Conservation (phyloP, 2,888 invertebrate species). For the Plagiodera versicolora region DNA sequence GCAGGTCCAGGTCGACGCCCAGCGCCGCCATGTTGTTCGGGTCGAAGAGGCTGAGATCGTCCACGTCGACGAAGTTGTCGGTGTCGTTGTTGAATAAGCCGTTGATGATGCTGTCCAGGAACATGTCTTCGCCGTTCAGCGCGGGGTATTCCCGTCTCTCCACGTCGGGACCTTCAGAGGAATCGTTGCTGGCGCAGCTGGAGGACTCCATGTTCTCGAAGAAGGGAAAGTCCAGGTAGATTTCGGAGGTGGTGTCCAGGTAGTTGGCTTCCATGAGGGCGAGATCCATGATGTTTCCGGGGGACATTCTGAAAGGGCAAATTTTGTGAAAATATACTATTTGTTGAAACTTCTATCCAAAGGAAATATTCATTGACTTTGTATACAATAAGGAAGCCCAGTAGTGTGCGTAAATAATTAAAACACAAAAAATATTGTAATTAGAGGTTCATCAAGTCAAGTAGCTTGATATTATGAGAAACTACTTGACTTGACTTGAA, state of each 20-base stretch:
- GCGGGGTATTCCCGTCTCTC: slow-evolving; percentile 27
- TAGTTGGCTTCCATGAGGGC: background rate
- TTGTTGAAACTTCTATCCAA: too few species aligned
- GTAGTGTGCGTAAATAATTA: too few species aligned
- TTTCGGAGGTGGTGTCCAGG: slow-evolving; percentile 4
- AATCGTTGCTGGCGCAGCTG: slow-evolving; percentile 26
- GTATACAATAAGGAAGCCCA: too few species aligned
- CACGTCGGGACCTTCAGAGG: slow-evolving; percentile 15
- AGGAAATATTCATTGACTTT: too few species aligned
- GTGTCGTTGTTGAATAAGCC: slow-evolving; percentile 32
- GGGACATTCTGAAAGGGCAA: background rate
- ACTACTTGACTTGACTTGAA: too few species aligned
- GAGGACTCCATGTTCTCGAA: slow-evolving; percentile 35
- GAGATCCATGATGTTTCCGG: background rate
- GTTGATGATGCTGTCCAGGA: slow-evolving; percentile 40
- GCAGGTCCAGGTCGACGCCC: slow-evolving; percentile 45
- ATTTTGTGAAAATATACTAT: too few species aligned
- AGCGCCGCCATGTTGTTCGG: slow-evolving; percentile 35
- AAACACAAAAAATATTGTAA: too few species aligned
- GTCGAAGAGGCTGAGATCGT: slow-evolving; percentile 27
- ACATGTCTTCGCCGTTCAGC: slow-evolving; percentile 40
- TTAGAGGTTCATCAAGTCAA: too few species aligned
- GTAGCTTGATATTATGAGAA: too few species aligned
- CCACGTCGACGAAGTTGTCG: slow-evolving; percentile 19
- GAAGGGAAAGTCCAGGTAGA: slow-evolving; percentile 34